Evolutionary conservation across 2,888 invertebrate genomes (phyloP), one percentile per base, ranked within the genome.

Genomic region (Busseola fusca): DNA sequence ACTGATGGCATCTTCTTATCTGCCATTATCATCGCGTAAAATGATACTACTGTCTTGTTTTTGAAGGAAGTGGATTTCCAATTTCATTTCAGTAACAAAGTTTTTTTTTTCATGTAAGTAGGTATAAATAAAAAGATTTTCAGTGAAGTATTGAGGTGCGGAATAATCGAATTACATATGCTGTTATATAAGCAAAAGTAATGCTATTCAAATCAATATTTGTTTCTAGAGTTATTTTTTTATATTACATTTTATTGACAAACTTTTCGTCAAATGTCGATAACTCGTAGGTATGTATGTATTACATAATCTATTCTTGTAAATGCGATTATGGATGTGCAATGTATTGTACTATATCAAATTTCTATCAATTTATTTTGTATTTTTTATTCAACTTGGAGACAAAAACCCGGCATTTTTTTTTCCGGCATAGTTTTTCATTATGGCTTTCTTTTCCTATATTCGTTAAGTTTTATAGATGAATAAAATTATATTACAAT

Each of bases 221-320:
- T 79, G 59, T 70, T 79, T 67, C 54, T 57, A 6, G 69, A 48
- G 69, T 68, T 67, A 27, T 42, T 65, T 73, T 62, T 40, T 34
- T 40, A 68, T 73, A 72, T 63, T 69, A 65, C 59, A 59, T 78
- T 66, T 75, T 76, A 80, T 82, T 74, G 74, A 75, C 66, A 73
- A 66, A 57, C 45, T 74, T 78, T 79, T 69, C 65, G 45, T 70
- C 62, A 58, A 66, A 69, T 64, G 25, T 37, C 72, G 72, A 76
- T 80, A 84, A 62, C 64, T 76, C 48, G 30, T 50, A 37, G 69
- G 54, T 54, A 30, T 25, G 25, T 48, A 56, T n/a, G 25, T 70
- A 64, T 84, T 84, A 77, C 67, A 81, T 75, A 67, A 83, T 78
- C 58, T 76, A 74, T 66, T 69, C 21, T 70, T 69, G 42, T 69